A percentile compares a stretch with the other conserved stretches of the same genome.
These are phyloP conservation scores for Pollimyrus isidori DNA, from an alignment of 2,113 vertebrate species.

Conservation along the genomic window DNA sequence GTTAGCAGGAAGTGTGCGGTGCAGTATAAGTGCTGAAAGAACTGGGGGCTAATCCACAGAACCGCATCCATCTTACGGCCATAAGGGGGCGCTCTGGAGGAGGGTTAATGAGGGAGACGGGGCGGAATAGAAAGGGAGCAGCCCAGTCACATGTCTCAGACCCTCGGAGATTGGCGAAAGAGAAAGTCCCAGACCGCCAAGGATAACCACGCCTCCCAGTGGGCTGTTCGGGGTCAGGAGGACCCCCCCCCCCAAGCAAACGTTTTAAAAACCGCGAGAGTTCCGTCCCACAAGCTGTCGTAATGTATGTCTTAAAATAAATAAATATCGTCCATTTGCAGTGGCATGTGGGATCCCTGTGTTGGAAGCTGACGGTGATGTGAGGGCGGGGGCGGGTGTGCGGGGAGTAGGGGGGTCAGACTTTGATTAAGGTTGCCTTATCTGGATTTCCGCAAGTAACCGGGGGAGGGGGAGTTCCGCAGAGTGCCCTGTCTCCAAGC, in stretches of 20 bases:
- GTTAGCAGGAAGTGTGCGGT: not conserved
- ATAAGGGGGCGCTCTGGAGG: not conserved
- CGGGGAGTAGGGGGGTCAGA: constrained; percentile 57
- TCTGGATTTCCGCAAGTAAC: constrained; percentile 70
- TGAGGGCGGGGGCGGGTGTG: constrained; percentile 20
- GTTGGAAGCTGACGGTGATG: constrained; percentile 57
- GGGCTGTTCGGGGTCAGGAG: constrained; percentile 33
- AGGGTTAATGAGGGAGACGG: not conserved
- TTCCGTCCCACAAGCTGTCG: not conserved
- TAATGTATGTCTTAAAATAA: not conserved
- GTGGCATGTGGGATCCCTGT: constrained; percentile 93
- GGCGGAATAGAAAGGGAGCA: not conserved
- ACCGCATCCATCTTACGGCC: not conserved
- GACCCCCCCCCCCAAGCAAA: constrained; percentile 43
- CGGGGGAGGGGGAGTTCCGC: constrained; percentile 36
- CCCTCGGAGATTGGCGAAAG: not conserved
- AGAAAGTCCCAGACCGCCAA: not conserved
- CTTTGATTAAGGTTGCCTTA: constrained; percentile 85
- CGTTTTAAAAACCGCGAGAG: constrained; percentile 17
- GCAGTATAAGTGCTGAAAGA: not conserved
- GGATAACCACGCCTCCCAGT: not conserved
- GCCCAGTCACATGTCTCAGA: not conserved
- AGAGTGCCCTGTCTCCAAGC: constrained; percentile 56
- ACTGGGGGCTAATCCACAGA: not conserved
- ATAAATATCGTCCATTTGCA: constrained; percentile 60